phyloP scores from a whole-genome alignment of 2,113 vertebrate species.

The Mungos mungo region DNA sequence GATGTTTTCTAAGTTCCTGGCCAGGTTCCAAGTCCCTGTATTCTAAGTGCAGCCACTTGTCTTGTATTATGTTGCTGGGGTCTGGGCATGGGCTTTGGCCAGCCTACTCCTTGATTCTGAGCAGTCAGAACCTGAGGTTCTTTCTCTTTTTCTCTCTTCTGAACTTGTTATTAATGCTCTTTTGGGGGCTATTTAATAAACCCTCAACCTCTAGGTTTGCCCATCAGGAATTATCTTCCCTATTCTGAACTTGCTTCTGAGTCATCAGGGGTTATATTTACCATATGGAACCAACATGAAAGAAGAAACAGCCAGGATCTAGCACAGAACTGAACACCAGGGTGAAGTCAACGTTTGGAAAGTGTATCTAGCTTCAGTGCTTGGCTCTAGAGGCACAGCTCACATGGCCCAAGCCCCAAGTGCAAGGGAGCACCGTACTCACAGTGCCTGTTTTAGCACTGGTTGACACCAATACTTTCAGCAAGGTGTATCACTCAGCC shows the following conservation, averaged over 20 bases:
- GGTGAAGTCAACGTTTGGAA: not conserved
- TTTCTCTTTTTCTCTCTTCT: not conserved
- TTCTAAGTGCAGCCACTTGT: not conserved
- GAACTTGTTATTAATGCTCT: not conserved
- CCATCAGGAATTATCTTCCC: not conserved
- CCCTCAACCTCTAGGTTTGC: not conserved
- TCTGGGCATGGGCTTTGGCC: not conserved
- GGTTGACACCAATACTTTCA: not conserved
- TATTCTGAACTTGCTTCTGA: not conserved
- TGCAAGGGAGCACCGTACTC: not conserved
- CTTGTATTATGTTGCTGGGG: not conserved
- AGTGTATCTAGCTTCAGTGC: not conserved
- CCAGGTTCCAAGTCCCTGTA: not conserved
- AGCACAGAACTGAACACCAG: not conserved
- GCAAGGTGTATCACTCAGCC: not conserved
- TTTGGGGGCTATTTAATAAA: not conserved
- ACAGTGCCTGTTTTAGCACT: not conserved
- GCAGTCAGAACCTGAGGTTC: not conserved
- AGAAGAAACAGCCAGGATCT: not conserved
- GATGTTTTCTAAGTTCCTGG: not conserved
- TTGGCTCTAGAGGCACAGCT: not conserved
- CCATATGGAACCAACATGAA: not conserved
- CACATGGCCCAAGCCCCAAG: not conserved
- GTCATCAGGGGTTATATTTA: not conserved
- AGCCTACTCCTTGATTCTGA: not conserved